These are phyloP conservation scores for Hypsibius dujardini DNA, from an alignment of 1,140 invertebrate species.

Conservation along the genomic window DNA sequence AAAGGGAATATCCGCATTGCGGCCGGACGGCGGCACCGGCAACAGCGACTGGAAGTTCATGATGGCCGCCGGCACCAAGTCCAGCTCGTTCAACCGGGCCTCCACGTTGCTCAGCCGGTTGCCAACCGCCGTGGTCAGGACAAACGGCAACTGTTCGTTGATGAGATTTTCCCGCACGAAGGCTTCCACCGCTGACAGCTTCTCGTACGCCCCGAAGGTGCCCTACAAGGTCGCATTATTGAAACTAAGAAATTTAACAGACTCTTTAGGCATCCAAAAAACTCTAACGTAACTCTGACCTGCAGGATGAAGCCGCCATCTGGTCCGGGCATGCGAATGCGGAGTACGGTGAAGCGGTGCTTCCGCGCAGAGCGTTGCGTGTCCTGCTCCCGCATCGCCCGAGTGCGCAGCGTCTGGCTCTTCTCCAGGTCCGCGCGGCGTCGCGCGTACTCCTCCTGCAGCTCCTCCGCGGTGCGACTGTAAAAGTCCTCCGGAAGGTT, in stretches of 20 bases:
- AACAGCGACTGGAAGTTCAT: conserved; percentile 40
- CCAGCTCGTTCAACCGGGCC: conserved; percentile 47
- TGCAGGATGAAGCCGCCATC: conserved; percentile 8
- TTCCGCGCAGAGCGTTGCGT: conserved; percentile 54
- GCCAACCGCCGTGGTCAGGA: conserved; percentile 43
- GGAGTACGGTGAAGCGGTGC: conserved; percentile 64
- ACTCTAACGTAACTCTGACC: too few relatives aligned
- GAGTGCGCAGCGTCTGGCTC: conserved; percentile 62
- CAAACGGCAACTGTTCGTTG: conserved; percentile 45
- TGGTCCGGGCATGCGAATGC: conserved; percentile 54
- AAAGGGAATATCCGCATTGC: background rate
- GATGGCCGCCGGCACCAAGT: conserved; percentile 53
- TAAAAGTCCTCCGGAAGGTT: conserved; percentile 67
- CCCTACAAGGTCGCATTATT: conserved; percentile 42
- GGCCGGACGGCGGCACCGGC: background rate
- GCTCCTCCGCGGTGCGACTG: conserved; percentile 52
- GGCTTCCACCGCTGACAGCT: conserved; percentile 45
- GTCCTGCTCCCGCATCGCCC: conserved; percentile 75
- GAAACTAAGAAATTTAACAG: background rate
- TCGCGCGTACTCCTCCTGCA: conserved; percentile 45
- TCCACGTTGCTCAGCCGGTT: conserved; percentile 42
- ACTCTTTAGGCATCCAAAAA: conserved; percentile 19
- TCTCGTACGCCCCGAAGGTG: conserved; percentile 61
- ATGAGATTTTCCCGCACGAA: conserved; percentile 54
- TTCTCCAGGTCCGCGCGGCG: conserved; percentile 51